Evolutionary conservation across 2,888 invertebrate species (phyloP).

Genomic region (Sesia apiformis): DNA sequence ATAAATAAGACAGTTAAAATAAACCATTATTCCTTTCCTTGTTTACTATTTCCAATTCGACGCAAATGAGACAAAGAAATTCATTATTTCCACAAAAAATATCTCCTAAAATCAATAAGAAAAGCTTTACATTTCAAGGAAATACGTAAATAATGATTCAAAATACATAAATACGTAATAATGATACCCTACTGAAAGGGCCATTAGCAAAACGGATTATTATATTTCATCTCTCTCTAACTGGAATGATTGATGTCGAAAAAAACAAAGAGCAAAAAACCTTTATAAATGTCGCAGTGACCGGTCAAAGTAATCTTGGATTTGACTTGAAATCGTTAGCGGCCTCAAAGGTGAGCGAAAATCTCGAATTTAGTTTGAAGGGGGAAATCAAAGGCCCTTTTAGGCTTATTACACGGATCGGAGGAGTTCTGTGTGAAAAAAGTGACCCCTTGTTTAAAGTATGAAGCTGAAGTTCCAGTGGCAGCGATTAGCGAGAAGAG

Average conservation of each 20-base stretch:
- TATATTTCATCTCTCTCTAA: neutral
- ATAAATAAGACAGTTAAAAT: no score
- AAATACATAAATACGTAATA: no score
- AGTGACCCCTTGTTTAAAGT: neutral
- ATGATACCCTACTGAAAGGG: no score
- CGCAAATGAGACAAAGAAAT: no score
- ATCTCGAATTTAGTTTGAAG: neutral
- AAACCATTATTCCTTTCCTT: no score
- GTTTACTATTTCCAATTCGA: no score
- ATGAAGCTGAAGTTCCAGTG: no score
- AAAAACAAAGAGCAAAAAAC: neutral
- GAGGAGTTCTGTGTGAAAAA: constrained; percentile 15
- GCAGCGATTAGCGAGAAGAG: no score
- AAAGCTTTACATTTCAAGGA: no score
- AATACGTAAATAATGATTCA: no score
- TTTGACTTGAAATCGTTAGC: neutral
- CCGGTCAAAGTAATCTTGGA: neutral
- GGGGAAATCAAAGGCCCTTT: constrained; percentile 4
- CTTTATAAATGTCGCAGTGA: neutral
- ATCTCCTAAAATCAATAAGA: no score
- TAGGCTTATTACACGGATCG: constrained; percentile 37
- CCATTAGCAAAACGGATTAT: neutral
- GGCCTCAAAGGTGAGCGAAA: neutral
- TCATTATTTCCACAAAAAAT: no score
- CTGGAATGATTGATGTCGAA: neutral